Conservation (phyloP, 2,888 invertebrate genomes). For the Lithophane socia region DNA sequence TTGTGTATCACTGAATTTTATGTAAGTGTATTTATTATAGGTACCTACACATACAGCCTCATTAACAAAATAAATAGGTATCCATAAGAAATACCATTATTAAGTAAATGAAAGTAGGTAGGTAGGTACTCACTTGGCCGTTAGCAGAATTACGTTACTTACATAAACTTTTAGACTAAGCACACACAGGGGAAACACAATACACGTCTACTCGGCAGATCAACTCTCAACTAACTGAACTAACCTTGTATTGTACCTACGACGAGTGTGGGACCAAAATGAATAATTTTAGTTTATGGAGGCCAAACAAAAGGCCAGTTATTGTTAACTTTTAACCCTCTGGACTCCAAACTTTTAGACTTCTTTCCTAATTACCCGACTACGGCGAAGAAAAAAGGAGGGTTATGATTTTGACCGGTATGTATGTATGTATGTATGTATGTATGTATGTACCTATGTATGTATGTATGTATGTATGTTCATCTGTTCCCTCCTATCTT, state of each 20-base stretch:
- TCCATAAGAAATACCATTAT: neutral
- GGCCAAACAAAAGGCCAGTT: slow-evolving; percentile 42
- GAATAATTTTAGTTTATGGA: slow-evolving; percentile 45
- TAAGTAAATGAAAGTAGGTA: neutral
- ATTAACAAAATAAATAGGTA: neutral
- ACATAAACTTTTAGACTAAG: neutral
- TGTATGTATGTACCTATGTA: no score
- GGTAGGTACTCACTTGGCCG: slow-evolving; percentile 32
- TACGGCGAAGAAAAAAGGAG: no score
- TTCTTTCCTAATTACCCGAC: neutral
- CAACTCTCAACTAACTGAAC: slow-evolving; percentile 55
- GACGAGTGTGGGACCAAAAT: slow-evolving; percentile 37
- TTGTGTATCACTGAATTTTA: slow-evolving; percentile 4
- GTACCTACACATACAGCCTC: neutral
- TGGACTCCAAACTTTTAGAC: neutral
- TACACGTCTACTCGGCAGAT: slow-evolving; percentile 60
- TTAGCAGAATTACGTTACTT: neutral
- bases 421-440: no score
- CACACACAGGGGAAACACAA: slow-evolving; percentile 29
- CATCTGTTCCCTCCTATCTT: no score
- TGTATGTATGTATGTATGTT: no score
- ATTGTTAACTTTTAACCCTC: slow-evolving; percentile 34
- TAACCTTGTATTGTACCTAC: slow-evolving; percentile 46
- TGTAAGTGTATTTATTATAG: neutral
- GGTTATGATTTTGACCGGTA: no score